Base-by-base conservation (phyloP, 2,113 vertebrate genomes). In the Paratilapia polleni region DNA sequence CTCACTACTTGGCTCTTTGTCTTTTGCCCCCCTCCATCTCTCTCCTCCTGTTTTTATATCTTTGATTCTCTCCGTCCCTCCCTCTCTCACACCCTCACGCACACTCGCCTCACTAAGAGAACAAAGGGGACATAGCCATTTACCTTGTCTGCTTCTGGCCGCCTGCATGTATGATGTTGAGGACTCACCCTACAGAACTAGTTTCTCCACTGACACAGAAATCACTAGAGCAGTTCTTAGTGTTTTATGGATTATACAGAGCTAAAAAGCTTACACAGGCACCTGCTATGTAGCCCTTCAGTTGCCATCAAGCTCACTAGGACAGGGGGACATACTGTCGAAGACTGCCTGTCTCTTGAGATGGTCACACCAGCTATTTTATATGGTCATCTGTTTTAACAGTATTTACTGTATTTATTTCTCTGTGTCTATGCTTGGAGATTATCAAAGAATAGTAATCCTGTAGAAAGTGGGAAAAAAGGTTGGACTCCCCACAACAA, bases 111-210 rank as follows among this genome's bases (percentile, higher is more conserved):
- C n/a, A 82, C 63, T 38, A 63, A 56, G 78, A 87, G 84, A 93
- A 93, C 87, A 94, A 94, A 92, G 91, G 87, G 60, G 73, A 82
- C 58, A 22, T 28, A 74, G 62, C 73, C 31, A 59, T 61, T 82
- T 85, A 85, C 79, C 84, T 84, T 82, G 75, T 75, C 22, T 63
- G 57, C 47, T 26, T 82, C 41, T 70, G 22, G 10, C 41, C 59
- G 74, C 9, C 7, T 75, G 83, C 22, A 5, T 62, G 24, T 64
- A 19, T 74, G 64, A 57, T 47, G 52, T 58, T 52, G 28, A 61
- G 12, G 34, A 56, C n/a, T 88, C 77, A 17, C 54, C 63, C 36
- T n/a, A 77, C 8, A 60, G 15, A 54, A 17, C 57, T 7, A 24
- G 80, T 76, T 62, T 63, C 77, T 86, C 24, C 20, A 2, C 36